Conservation (phyloP, 37 sponge, comb jelly and placozoan species). For the Amphimedon queenslandica region DNA sequence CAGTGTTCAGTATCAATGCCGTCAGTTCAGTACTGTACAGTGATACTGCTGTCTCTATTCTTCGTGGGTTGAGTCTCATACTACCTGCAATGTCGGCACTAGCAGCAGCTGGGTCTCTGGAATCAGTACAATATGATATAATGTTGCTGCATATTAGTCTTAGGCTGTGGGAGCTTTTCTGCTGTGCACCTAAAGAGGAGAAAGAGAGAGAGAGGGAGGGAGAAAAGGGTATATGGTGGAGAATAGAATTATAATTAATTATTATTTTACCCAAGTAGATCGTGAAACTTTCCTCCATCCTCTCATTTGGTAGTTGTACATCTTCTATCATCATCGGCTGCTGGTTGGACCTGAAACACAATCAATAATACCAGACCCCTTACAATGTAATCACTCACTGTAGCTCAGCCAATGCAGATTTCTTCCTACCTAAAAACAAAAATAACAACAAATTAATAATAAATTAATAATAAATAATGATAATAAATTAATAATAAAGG, state of each 20-base stretch:
- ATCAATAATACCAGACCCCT: too few species aligned
- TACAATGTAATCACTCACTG: neutral
- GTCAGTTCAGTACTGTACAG: conserved; percentile 82
- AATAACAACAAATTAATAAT: neutral
- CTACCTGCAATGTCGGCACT: neutral
- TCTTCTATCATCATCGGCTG: too few species aligned
- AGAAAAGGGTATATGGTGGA: neutral
- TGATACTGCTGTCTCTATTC: conserved; percentile 87
- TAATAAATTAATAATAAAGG: too few species aligned
- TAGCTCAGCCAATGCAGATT: neutral
- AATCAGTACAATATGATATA: conserved; percentile 63
- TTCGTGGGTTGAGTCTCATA: conserved; percentile 55
- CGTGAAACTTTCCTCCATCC: conserved; percentile 86
- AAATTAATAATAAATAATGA: neutral
- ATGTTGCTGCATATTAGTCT: conserved; percentile 73
- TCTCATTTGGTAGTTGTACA: too few species aligned
- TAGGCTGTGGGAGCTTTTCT: conserved; percentile 85
- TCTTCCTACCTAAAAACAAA: conserved; percentile 6
- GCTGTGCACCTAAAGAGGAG: conserved; percentile 75
- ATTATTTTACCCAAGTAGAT: conserved; percentile 65
- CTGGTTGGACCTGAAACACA: too few species aligned
- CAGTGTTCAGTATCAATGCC: conserved; percentile 78
- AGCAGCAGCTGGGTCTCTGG: neutral
- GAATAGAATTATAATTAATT: neutral
- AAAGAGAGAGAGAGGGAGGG: conserved; percentile 14